Evolutionary conservation across 1,140 invertebrate species (phyloP).

Genomic region (Listronotus bonariensis): DNA sequence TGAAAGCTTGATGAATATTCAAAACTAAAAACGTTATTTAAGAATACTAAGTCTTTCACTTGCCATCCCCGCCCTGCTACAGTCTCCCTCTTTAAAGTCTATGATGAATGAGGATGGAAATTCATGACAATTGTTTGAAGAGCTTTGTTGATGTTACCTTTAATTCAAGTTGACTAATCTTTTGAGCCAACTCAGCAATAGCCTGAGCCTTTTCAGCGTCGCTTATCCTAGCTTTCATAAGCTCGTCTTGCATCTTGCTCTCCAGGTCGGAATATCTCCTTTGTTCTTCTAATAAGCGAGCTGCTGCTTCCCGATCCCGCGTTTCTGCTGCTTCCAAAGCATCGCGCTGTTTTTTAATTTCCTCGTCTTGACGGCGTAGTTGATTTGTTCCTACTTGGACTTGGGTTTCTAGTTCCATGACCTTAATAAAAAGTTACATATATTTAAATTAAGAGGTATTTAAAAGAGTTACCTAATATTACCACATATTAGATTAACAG

Average conservation of each 20-base stretch:
- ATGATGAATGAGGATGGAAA: too few relatives aligned
- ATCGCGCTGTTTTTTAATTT: constrained; percentile 81
- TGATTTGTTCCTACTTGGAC: constrained; percentile 96
- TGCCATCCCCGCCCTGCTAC: too few relatives aligned
- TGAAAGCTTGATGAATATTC: too few relatives aligned
- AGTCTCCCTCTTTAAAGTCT: too few relatives aligned
- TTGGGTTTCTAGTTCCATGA: constrained; percentile 98
- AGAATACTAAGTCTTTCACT: too few relatives aligned
- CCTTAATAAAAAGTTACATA: constrained; percentile 49
- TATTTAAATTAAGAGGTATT: too few relatives aligned
- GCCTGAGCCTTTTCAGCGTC: constrained; percentile 93
- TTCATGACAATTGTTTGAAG: too few relatives aligned
- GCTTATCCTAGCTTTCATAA: constrained; percentile 91
- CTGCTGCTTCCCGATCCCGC: constrained; percentile 75
- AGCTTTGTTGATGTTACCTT: too few relatives aligned
- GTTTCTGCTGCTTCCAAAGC: constrained; percentile 73
- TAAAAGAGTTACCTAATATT: too few relatives aligned
- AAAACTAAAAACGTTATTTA: too few relatives aligned
- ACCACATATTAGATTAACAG: too few relatives aligned
- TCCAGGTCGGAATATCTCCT: constrained; percentile 84
- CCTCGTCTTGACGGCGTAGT: constrained; percentile 90
- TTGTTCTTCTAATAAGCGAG: constrained; percentile 82
- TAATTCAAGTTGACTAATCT: constrained; percentile 90
- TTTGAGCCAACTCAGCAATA: constrained; percentile 92
- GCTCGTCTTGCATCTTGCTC: constrained; percentile 90